Base-by-base conservation (phyloP, 2,797 vertebrate species). In the Galaxias olidus region DNA sequence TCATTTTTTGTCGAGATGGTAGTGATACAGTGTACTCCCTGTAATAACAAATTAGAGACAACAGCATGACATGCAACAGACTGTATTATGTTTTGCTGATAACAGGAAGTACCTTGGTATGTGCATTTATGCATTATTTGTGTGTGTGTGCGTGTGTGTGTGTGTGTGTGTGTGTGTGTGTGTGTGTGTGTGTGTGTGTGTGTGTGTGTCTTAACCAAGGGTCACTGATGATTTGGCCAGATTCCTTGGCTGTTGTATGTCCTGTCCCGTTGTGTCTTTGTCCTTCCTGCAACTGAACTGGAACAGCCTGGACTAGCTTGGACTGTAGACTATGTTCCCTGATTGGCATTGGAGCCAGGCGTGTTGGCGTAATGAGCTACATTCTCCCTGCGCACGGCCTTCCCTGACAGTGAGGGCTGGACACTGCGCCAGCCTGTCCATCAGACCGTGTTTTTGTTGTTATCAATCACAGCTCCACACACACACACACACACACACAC, bases 401-500 rank as follows among this genome's bases (percentile, higher is more conserved):
- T 66, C 20, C 40, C 69, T 61, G 62, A 67, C 43, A 46, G 59
- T 58, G 61, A 44, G 44, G 68, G 61, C 44, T 68, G 63, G 65
- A 68, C 41, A 7, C 58, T 41, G 56, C 62, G 49, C 69, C 66
- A 73, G 71, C 56, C 63, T 71, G 20, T 60, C 61, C 70, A 76
- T 80, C 77, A 81, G 57, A 76, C 71, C 77, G 53, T 67, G 63
- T 78, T 68, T 57, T 61, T 59, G 61, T 60, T 59, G 48, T 67
- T 65, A 77, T 69, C 75, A 77, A 81, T 83, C 79, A 81, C 72
- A 74, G 67, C 62, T 15, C n/a, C 48, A 20, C 30, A 11, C 50
- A 53, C 10, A 42, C 20, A 40, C 8, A 0, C 14, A 40, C 14
- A 42, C 10, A 5, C 19, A 10, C 13, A 30, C 18, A 13, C 10